Evolutionary conservation across 2,797 vertebrate genomes (phyloP).

Genomic region (Todus mexicanus): DNA sequence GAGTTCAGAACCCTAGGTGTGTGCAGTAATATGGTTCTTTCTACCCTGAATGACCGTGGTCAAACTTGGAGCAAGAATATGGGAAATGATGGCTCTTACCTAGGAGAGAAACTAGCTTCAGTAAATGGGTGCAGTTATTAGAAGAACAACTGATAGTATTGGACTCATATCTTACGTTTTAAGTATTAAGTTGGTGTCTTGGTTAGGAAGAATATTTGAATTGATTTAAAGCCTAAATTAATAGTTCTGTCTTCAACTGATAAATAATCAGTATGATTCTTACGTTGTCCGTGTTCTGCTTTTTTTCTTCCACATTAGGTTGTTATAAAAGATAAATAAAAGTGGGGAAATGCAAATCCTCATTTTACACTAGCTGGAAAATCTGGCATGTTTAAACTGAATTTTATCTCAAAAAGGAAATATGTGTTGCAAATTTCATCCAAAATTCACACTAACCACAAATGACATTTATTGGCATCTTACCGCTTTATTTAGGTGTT

Average conservation of each 20-base stretch:
- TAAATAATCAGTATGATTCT: not conserved
- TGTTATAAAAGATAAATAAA: not conserved
- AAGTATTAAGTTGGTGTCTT: not conserved
- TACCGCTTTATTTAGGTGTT: not conserved
- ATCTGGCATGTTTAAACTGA: not conserved
- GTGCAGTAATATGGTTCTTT: not conserved
- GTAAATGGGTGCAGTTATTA: not conserved
- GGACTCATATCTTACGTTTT: not conserved
- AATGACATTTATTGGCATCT: not conserved
- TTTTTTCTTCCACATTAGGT: not conserved
- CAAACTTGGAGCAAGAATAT: not conserved
- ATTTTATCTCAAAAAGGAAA: not conserved
- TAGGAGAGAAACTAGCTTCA: not conserved
- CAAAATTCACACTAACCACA: not conserved
- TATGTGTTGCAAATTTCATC: not conserved
- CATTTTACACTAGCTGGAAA: not conserved
- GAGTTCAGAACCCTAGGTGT: not conserved
- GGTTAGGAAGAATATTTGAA: not conserved
- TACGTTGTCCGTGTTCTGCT: not conserved
- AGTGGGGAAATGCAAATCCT: not conserved
- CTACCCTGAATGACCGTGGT: not conserved
- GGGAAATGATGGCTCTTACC: not conserved
- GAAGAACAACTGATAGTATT: not conserved
- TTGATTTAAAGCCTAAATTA: not conserved
- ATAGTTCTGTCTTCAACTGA: not conserved